Evolutionary conservation across 2,888 invertebrate species (phyloP).

Genomic region (Drosophila antonietae): DNA sequence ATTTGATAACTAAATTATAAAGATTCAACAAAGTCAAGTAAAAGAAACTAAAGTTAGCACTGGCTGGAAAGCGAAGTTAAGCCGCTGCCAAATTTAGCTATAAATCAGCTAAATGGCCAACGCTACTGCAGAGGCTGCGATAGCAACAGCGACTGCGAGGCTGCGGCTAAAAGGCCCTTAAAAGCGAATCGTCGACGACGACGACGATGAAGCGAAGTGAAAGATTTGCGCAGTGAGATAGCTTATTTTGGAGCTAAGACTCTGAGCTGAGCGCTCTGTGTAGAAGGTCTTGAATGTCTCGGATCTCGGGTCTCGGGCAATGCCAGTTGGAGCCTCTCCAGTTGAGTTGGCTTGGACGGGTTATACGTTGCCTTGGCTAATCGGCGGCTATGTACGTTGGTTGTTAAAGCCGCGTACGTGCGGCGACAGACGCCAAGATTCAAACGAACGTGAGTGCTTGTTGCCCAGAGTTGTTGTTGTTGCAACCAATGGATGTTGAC

Average conservation of each 20-base stretch:
- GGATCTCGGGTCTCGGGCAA: constrained; percentile 2
- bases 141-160: neutral
- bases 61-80: too few relatives aligned
- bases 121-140: constrained; percentile 12
- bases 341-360: constrained; percentile 33
- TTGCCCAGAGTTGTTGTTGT: constrained; percentile 25
- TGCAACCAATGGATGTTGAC: constrained; percentile 34
- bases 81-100: neutral
- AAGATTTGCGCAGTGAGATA: constrained; percentile 76
- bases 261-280: constrained; percentile 23
- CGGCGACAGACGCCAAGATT: constrained; percentile 68
- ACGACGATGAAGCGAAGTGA: constrained; percentile 49
- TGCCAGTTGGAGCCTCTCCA: constrained; percentile 12
- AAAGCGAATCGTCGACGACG: constrained; percentile 51
- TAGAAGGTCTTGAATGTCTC: constrained; percentile 25
- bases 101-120: neutral
- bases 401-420: constrained; percentile 76
- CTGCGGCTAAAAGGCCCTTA: constrained; percentile 64
- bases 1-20: too few relatives aligned
- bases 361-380: constrained; percentile 72
- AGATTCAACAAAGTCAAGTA: too few relatives aligned
- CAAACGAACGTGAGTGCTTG: constrained; percentile 39
- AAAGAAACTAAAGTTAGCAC: too few relatives aligned
- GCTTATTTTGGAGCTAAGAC: constrained; percentile 71
- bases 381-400: constrained; percentile 79